These are phyloP conservation scores for Thereva unica DNA, from an alignment of 2,888 invertebrate species.

Conservation along the genomic window DNA sequence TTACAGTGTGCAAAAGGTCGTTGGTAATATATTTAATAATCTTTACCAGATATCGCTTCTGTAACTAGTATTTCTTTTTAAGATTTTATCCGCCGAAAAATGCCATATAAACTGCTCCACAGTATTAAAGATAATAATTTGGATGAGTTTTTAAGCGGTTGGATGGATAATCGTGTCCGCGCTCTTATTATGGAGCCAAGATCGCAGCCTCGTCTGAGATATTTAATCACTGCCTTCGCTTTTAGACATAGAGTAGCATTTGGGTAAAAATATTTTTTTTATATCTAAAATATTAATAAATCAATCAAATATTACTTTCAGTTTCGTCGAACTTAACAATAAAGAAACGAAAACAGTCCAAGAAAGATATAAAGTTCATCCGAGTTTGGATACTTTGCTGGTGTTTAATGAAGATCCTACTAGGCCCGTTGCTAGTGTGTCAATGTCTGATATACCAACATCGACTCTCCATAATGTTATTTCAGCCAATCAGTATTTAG, in stretches of 20 bases:
- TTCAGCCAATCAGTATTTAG: constrained; percentile 84
- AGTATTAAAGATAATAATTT: constrained; percentile 73
- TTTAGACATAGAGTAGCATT: constrained; percentile 85
- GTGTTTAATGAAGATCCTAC: constrained; percentile 86
- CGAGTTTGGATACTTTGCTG: constrained; percentile 77
- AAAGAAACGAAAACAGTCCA: constrained; percentile 68
- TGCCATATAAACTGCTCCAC: constrained; percentile 80
- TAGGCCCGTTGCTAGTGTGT: constrained; percentile 81
- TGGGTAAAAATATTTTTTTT: constrained; percentile 64
- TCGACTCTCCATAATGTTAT: constrained; percentile 87
- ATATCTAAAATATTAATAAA: background rate
- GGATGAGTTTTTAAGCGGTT: constrained; percentile 80
- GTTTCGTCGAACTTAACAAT: constrained; percentile 69
- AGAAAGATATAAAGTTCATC: constrained; percentile 71
- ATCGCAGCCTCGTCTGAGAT: constrained; percentile 77
- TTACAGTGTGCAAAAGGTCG: constrained; percentile 77
- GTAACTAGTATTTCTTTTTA: constrained; percentile 47
- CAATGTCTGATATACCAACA: constrained; percentile 88
- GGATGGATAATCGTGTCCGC: constrained; percentile 90
- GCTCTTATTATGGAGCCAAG: constrained; percentile 85
- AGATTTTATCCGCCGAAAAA: constrained; percentile 84
- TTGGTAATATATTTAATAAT: constrained; percentile 61
- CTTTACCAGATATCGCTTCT: background rate
- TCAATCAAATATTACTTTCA: constrained; percentile 51
- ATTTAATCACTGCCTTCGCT: constrained; percentile 85